Base-by-base conservation (phyloP, 2,113 vertebrate species). In the Thamnaconus septentrionalis region DNA sequence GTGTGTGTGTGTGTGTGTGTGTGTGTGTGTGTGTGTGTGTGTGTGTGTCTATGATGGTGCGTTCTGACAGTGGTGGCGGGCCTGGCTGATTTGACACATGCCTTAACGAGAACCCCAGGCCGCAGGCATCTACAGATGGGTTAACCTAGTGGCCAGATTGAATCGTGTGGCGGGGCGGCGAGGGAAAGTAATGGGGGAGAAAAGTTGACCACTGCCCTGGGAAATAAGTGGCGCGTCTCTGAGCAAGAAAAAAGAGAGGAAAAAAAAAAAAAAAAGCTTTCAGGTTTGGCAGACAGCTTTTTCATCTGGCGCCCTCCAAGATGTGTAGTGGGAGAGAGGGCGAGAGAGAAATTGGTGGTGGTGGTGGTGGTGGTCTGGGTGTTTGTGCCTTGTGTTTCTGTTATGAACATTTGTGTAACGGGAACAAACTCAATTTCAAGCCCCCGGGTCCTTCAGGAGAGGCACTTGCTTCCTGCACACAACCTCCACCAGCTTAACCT, bases 351-450 rank as follows among this genome's bases (percentile, higher is more conserved):
- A 72, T 45, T 48, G 57, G 58, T 55, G 56, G 61, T 61, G 56
- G 55, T 58, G 60, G 56, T 4, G 66, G 5, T 45, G 48, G 50
- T 52, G 7, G 8, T 1, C 8, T 18, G 61, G 68, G 50, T 51
- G 61, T 42, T 12, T 54, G 7, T 62, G 63, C 62, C 76, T 74
- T 67, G 71, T 71, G 63, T 68, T 79, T 59, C 64, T 75, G 74
- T 82, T 82, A 80, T 85, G 66, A 85, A 77, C 46, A 58, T 59
- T 53, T 58, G 59, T 58, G 71, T 65, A 76, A 81, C 47, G 48
- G 73, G 53, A 81, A 71, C 66, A 78, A 85, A 86, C 80, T 80
- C 78, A 86, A 83, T 86, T 83, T 86, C 48, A 64, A 71, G 76
- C 59, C 53, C 18, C 51, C 0, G 56, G 60, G 64, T 79, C 73